Conservation (phyloP, 2,888 invertebrate species). For the Meghimatium bilineatum region DNA sequence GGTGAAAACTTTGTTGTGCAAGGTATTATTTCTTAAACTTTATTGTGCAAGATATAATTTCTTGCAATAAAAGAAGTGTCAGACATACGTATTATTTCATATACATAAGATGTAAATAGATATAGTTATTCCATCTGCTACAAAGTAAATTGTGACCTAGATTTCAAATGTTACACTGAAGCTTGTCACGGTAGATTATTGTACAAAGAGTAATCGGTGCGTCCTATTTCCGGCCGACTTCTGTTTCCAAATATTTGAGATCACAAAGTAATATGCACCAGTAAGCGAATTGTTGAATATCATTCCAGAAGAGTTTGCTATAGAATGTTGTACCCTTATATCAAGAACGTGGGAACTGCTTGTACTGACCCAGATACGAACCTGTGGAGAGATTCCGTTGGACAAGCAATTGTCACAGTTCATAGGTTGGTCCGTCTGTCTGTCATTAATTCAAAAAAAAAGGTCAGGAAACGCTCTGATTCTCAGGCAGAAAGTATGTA, state of each 20-base stretch:
- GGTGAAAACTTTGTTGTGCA: no score
- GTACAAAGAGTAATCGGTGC: not conserved
- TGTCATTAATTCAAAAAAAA: not conserved
- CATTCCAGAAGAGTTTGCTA: not conserved
- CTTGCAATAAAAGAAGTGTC: no score
- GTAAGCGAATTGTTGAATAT: not conserved
- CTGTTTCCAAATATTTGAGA: not conserved
- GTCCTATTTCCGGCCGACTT: not conserved
- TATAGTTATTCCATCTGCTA: no score
- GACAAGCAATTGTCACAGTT: not conserved
- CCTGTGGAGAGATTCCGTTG: not conserved
- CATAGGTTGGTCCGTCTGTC: not conserved
- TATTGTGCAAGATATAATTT: no score
- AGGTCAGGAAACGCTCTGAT: not conserved
- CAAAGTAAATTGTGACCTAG: no score
- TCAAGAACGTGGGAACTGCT: not conserved
- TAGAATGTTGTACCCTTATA: not conserved
- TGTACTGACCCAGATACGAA: not conserved
- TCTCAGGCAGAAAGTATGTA: no score
- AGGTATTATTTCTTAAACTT: no score
- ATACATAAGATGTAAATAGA: no score
- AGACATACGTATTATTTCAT: no score
- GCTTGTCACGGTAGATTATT: not conserved
- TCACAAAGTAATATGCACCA: not conserved
- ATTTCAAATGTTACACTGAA: not conserved